Percentiles rank a stretch among this genome's conserved stretches.
Conservation (phyloP, 2,888 invertebrate genomes). For the Azorinus chamasolen region DNA sequence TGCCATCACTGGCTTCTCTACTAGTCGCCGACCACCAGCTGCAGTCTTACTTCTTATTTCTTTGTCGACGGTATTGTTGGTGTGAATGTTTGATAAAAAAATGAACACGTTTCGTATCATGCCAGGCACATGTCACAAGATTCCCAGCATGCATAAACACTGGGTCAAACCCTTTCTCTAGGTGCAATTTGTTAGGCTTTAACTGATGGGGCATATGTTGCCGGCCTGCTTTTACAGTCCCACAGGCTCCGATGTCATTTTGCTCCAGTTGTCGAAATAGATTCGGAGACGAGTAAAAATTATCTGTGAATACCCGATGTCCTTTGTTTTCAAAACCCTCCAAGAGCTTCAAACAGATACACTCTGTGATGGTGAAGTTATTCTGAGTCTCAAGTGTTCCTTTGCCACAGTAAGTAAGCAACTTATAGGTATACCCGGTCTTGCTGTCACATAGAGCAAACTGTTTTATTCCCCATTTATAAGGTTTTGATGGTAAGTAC, state of each 20-base stretch:
- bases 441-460: constrained; percentile 17
- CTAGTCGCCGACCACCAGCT: constrained; percentile 11
- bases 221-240: constrained; percentile 46
- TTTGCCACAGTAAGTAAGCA: too few species aligned
- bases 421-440: constrained; percentile 37
- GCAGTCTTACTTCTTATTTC: constrained; percentile 7
- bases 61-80: constrained; percentile 26
- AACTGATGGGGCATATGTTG: constrained; percentile 45
- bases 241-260: constrained; percentile 32
- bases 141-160: constrained; percentile 44
- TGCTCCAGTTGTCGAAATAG: constrained; percentile 29
- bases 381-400: background rate
- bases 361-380: constrained; percentile 22
- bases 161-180: constrained; percentile 60
- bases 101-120: constrained; percentile 58
- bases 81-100: constrained; percentile 26
- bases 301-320: constrained; percentile 40
- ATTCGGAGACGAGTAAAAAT: constrained; percentile 38
- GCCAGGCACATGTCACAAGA: constrained; percentile 60
- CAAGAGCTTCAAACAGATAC: constrained; percentile 21
- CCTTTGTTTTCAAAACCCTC: constrained; percentile 46
- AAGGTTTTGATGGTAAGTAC: constrained; percentile 36
- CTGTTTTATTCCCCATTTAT: constrained; percentile 52
- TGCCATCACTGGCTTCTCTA: constrained; percentile 34
- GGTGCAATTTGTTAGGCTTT: constrained; percentile 21